phyloP scores from a whole-genome alignment of 2,888 invertebrate species.

The Euplagia quadripunctaria region DNA sequence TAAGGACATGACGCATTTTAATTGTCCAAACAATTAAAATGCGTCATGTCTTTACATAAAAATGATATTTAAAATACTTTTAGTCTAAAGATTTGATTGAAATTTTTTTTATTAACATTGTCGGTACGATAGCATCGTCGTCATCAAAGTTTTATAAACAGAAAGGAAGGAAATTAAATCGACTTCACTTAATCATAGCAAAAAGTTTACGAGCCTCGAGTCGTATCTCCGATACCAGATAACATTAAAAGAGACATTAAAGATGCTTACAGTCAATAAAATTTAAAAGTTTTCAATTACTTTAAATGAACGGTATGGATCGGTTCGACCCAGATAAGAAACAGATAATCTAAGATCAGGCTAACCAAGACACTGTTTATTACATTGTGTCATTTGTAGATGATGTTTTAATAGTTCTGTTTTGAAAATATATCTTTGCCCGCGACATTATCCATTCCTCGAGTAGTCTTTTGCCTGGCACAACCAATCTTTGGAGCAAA shows the following conservation, averaged over 20 bases:
- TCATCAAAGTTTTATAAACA: background rate
- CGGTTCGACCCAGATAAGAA: conserved; percentile 37
- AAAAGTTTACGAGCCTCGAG: conserved; percentile 11
- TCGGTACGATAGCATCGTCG: too few species aligned
- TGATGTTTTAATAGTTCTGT: background rate
- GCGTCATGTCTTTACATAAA: too few species aligned
- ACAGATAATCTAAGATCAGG: background rate
- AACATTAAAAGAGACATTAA: conserved; percentile 26
- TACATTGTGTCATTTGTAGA: background rate
- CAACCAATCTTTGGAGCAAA: too few species aligned
- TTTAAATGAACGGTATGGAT: conserved; percentile 34
- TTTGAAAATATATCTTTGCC: background rate
- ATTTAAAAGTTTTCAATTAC: conserved; percentile 48
- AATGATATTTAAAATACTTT: too few species aligned
- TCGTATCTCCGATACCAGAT: conserved; percentile 4
- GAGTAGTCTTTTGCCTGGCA: too few species aligned
- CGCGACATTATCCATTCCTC: too few species aligned
- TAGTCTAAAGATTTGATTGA: too few species aligned
- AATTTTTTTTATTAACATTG: too few species aligned
- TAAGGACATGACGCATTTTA: too few species aligned
- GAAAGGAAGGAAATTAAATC: background rate
- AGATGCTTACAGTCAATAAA: conserved; percentile 20
- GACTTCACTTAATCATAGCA: background rate
- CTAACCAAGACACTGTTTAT: background rate
- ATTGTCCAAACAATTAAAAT: too few species aligned